Evolutionary conservation across 2,888 invertebrate genomes (phyloP).

Genomic region (Eulithis testata): DNA sequence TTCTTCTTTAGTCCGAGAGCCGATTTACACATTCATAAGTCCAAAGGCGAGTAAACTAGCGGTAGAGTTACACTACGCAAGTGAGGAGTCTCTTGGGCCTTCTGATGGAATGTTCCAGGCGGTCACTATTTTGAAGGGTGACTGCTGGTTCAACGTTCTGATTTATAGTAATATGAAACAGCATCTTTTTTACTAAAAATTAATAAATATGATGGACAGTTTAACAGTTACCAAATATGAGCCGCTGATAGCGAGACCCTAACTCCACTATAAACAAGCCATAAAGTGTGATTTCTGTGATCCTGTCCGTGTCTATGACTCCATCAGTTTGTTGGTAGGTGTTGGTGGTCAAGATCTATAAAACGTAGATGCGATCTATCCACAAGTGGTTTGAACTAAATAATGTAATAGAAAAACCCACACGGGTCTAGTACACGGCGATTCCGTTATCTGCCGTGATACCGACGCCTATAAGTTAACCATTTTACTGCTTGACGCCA

Average conservation of each 20-base stretch:
- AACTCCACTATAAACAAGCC: slow-evolving; percentile 5
- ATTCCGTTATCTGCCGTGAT: slow-evolving; percentile 41
- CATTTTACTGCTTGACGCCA: slow-evolving; percentile 38
- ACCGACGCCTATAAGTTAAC: slow-evolving; percentile 40
- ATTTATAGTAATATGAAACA: too few relatives aligned
- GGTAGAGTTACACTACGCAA: too few relatives aligned
- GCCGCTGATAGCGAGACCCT: neutral
- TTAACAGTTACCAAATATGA: neutral
- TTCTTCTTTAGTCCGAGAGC: neutral
- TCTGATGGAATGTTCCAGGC: too few relatives aligned
- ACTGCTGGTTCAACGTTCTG: too few relatives aligned
- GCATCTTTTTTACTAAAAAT: too few relatives aligned
- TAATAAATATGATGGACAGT: neutral
- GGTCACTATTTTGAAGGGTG: too few relatives aligned
- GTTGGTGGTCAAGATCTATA: slow-evolving; percentile 26
- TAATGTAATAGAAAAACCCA: slow-evolving; percentile 29
- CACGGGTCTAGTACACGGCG: slow-evolving; percentile 24
- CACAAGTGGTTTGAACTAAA: slow-evolving; percentile 30
- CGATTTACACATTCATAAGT: too few relatives aligned
- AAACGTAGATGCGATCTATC: slow-evolving; percentile 26
- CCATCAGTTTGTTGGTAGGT: slow-evolving; percentile 11
- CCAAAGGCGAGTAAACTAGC: too few relatives aligned
- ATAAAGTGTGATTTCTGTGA: slow-evolving; percentile 3
- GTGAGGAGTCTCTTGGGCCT: too few relatives aligned
- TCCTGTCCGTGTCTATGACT: neutral